Evolutionary conservation across 2,113 vertebrate species (phyloP).

Genomic region (Diadophis punctatus): DNA sequence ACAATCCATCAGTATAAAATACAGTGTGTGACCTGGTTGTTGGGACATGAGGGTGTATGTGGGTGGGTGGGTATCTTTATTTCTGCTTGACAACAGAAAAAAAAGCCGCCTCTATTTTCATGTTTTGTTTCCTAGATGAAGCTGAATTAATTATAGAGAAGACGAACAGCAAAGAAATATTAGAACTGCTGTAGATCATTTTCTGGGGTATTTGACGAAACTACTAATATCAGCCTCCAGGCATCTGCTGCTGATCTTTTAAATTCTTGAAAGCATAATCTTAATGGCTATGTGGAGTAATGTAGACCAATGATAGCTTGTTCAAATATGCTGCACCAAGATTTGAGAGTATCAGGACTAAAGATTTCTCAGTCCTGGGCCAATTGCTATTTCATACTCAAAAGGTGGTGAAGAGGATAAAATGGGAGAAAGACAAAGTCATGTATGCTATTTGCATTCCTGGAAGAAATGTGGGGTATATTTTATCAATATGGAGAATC

Average conservation of each 20-base stretch:
- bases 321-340: not conserved
- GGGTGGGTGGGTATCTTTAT: not conserved
- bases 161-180: not conserved
- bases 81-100: not conserved
- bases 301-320: not conserved
- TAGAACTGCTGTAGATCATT: not conserved
- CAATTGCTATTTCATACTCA: not conserved
- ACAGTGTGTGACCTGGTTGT: not conserved
- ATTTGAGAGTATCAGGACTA: not conserved
- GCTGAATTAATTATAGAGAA: not conserved
- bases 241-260: not conserved
- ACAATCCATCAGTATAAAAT: not conserved
- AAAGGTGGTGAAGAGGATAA: not conserved
- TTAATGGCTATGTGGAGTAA: not conserved
- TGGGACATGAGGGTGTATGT: not conserved
- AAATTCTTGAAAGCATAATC: not conserved
- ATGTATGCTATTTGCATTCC: not conserved
- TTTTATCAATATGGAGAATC: not conserved
- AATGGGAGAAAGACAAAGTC: not conserved
- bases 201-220: not conserved
- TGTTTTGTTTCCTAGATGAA: not conserved
- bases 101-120: not conserved
- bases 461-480: not conserved
- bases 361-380: not conserved
- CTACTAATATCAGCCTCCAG: not conserved